Conservation (phyloP, 2,113 vertebrate species). For the Laticauda colubrina region DNA sequence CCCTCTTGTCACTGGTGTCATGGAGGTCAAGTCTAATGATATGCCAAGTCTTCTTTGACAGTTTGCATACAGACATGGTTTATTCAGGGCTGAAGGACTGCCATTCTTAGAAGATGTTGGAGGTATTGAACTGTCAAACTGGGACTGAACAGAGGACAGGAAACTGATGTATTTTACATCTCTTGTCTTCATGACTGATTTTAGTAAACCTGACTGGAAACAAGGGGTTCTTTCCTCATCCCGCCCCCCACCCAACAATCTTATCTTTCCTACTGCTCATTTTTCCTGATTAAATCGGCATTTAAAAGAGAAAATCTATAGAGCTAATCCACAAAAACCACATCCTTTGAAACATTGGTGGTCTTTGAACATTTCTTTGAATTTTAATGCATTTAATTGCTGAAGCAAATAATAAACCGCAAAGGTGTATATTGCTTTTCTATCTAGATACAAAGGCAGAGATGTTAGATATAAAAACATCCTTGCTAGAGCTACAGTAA, state of each 20-base stretch:
- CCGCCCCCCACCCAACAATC: slow-evolving; percentile 11
- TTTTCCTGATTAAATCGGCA: accelerated
- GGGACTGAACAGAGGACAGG: slow-evolving; percentile 59
- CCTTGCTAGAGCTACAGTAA: slow-evolving; percentile 20
- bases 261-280: not conserved
- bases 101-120: slow-evolving; percentile 66
- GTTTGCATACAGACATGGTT: slow-evolving; percentile 65
- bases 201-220: slow-evolving; percentile 59
- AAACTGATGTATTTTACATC: slow-evolving; percentile 68
- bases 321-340: slow-evolving; percentile 25
- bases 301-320: not conserved
- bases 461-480: slow-evolving; percentile 40
- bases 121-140: slow-evolving; percentile 69
- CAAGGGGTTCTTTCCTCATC: not conserved
- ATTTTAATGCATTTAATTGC: slow-evolving; percentile 49
- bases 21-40: slow-evolving; percentile 66
- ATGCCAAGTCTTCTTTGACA: slow-evolving; percentile 67
- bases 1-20: slow-evolving; percentile 50
- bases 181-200: slow-evolving; percentile 60
- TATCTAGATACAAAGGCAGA: slow-evolving; percentile 21
- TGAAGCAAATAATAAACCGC: not conserved
- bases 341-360: slow-evolving; percentile 35
- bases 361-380: slow-evolving; percentile 24
- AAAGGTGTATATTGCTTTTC: not conserved
- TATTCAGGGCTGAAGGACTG: slow-evolving; percentile 64